Conservation (phyloP, 2,888 invertebrate genomes). For the Campopleginae sp. region DNA sequence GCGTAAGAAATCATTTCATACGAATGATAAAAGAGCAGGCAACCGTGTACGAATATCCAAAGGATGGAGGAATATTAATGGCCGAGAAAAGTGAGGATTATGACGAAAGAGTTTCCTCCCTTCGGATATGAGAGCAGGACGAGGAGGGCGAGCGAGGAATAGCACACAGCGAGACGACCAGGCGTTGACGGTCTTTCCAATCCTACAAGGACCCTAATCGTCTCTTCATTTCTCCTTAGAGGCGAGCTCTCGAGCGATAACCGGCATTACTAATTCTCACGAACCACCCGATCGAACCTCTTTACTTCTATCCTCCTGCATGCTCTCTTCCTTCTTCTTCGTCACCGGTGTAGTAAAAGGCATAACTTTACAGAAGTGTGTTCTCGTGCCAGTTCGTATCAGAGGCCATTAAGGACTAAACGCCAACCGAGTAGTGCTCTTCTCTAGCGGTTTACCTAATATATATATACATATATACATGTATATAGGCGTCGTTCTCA, state of each 20-base stretch:
- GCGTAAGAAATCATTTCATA: slow-evolving; percentile 44
- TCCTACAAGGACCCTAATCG: slow-evolving; percentile 59
- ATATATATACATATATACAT: too few relatives aligned
- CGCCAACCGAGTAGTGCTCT: slow-evolving; percentile 19
- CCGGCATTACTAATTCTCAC: slow-evolving; percentile 43
- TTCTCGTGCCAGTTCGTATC: slow-evolving; percentile 58
- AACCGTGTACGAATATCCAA: slow-evolving; percentile 4
- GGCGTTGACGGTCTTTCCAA: slow-evolving; percentile 36
- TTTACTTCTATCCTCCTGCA: background rate
- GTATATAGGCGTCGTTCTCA: background rate
- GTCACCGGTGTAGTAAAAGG: background rate
- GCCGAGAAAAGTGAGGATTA: slow-evolving; percentile 21
- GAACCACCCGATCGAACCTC: slow-evolving; percentile 37
- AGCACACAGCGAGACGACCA: too few relatives aligned
- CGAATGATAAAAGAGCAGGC: slow-evolving; percentile 37
- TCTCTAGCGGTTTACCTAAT: slow-evolving; percentile 23
- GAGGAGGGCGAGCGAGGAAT: background rate
- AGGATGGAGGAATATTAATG: background rate
- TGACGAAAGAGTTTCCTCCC: slow-evolving; percentile 39
- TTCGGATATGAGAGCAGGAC: slow-evolving; percentile 25
- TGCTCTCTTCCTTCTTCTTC: background rate
- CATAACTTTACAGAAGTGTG: slow-evolving; percentile 42
- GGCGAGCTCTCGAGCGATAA: slow-evolving; percentile 10
- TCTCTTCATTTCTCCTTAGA: slow-evolving; percentile 45
- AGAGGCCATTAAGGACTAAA: slow-evolving; percentile 63